A percentile compares a stretch with the other conserved stretches of the same genome.
These are phyloP conservation scores for Montipora efflorescens DNA, from an alignment of 64 coral and sea anemone genomes.

Conservation along the genomic window DNA sequence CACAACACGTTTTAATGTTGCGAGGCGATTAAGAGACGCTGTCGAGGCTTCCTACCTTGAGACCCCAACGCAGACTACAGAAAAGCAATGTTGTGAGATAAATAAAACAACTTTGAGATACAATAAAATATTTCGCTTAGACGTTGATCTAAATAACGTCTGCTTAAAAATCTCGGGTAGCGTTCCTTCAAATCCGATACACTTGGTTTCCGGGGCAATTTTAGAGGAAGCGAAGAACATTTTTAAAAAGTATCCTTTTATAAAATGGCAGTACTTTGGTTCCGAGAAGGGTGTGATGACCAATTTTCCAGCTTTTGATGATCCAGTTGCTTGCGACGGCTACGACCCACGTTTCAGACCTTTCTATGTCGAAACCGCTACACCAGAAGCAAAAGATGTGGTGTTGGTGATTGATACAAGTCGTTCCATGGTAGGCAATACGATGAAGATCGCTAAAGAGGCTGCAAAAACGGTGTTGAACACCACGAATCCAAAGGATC, in stretches of 20 bases:
- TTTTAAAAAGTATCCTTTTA: background rate
- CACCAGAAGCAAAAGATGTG: conserved; percentile 62
- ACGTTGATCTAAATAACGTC: conserved; percentile 30
- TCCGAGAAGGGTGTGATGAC: conserved; percentile 55
- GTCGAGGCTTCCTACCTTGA: conserved; percentile 38
- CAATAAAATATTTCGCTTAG: conserved; percentile 28
- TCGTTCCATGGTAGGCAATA: conserved; percentile 31
- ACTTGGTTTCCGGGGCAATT: conserved; percentile 32
- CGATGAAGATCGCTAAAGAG: conserved; percentile 44
- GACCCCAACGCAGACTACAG: background rate
- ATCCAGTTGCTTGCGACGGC: background rate
- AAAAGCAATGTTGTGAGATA: conserved; percentile 47
- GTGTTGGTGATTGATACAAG: conserved; percentile 63
- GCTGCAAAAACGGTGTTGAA: conserved; percentile 58
- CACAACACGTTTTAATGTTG: conserved; percentile 16
- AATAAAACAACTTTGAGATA: conserved; percentile 22
- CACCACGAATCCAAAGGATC: conserved; percentile 60
- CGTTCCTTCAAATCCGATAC: conserved; percentile 2
- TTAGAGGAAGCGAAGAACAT: conserved; percentile 49
- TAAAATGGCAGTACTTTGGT: conserved; percentile 75
- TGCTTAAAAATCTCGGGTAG: conserved; percentile 39
- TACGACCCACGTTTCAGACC: conserved; percentile 63
- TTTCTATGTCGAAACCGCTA: conserved; percentile 71
- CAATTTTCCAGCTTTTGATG: conserved; percentile 34
- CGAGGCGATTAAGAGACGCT: background rate